Evolutionary conservation across 1,140 invertebrate species (phyloP).

Genomic region (Hylaeus anthracinus): DNA sequence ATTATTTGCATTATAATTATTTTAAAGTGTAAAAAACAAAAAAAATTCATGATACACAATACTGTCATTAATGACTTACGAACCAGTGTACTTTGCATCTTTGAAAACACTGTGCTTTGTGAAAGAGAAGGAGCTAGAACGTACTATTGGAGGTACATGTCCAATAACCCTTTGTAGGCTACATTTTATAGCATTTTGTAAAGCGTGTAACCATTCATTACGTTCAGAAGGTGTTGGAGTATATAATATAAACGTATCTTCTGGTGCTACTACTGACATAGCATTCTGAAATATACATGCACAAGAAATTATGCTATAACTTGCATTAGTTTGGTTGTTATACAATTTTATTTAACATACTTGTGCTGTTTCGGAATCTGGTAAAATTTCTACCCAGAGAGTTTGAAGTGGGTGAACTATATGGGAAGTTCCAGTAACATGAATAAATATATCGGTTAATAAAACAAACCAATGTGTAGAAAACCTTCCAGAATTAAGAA

Average conservation of each 20-base stretch:
- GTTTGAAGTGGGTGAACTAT: slow-evolving; percentile 86
- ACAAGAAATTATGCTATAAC: slow-evolving; percentile 20
- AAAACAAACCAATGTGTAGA: slow-evolving; percentile 89
- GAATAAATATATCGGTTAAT: slow-evolving; percentile 88
- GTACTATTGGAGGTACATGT: slow-evolving; percentile 85
- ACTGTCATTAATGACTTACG: slow-evolving; percentile 36
- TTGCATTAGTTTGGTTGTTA: slow-evolving; percentile 12
- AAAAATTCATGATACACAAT: background rate
- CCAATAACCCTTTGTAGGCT: slow-evolving; percentile 74
- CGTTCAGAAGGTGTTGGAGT: slow-evolving; percentile 86
- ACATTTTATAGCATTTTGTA: slow-evolving; percentile 85
- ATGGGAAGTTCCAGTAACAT: slow-evolving; percentile 84
- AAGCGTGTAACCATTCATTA: slow-evolving; percentile 88
- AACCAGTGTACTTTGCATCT: slow-evolving; percentile 87
- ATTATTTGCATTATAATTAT: slow-evolving; percentile 9
- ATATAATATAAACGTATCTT: slow-evolving; percentile 87
- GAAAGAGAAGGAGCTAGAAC: slow-evolving; percentile 88
- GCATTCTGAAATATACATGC: slow-evolving; percentile 81
- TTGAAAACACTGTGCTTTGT: slow-evolving; percentile 87
- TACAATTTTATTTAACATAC: slow-evolving; percentile 72
- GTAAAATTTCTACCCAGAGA: slow-evolving; percentile 88
- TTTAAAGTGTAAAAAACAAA: slow-evolving; percentile 7
- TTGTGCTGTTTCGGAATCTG: slow-evolving; percentile 81
- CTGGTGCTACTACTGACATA: slow-evolving; percentile 88
- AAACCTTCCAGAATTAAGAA: slow-evolving; percentile 86